Percentiles rank a stretch among this genome's conserved stretches.
phyloP scores from a whole-genome alignment of 2,797 vertebrate genomes.

The Cirrhinus molitorella region DNA sequence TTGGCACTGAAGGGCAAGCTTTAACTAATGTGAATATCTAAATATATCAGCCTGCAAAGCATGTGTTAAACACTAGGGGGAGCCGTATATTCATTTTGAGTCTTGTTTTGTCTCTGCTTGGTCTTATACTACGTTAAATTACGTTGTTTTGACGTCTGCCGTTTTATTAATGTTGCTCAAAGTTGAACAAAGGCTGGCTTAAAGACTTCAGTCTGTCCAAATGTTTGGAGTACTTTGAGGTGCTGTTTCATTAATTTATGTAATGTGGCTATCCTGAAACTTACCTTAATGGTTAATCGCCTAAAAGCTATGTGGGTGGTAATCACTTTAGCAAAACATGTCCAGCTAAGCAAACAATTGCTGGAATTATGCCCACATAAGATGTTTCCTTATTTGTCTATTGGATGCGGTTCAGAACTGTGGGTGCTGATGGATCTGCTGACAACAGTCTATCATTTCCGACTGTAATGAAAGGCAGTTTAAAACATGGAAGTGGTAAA shows the following conservation, averaged over 20 bases:
- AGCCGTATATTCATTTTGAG: constrained; percentile 40
- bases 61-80: constrained; percentile 68
- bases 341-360: background rate
- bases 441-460: constrained; percentile 25
- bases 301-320: background rate
- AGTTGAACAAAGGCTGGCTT: constrained; percentile 9
- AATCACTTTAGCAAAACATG: background rate
- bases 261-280: constrained; percentile 6
- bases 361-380: constrained; percentile 4
- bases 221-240: background rate
- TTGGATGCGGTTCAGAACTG: background rate
- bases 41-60: constrained; percentile 54
- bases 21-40: background rate
- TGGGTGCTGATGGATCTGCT: background rate
- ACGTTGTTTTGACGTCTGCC: background rate
- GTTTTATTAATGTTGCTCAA: background rate
- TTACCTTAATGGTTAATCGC: constrained; percentile 2
- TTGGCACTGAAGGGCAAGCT: background rate
- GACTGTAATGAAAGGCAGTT: background rate
- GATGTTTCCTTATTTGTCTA: constrained; percentile 9
- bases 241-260: constrained; percentile 9
- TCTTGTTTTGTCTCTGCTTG: background rate
- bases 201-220: constrained; percentile 4
- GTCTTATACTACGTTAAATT: background rate
- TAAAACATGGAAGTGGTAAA: background rate